phyloP scores from a whole-genome alignment of 2,113 vertebrate genomes.

The Paradisaea rubra region DNA sequence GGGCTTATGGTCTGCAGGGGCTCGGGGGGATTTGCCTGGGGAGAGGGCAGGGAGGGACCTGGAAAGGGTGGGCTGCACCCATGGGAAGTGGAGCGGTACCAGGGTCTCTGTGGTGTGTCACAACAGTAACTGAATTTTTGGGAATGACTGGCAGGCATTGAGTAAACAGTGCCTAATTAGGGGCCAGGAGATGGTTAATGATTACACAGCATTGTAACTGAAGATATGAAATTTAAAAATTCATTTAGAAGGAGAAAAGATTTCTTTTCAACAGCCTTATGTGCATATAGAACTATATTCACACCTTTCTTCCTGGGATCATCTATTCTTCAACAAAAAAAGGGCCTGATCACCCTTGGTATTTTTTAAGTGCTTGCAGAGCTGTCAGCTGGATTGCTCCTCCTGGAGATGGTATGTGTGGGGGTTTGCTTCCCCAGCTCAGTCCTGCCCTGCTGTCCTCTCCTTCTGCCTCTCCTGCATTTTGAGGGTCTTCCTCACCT shows the following conservation, averaged over 20 bases:
- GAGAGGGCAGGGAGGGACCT: neutral
- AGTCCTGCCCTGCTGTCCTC: neutral
- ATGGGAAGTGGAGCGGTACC: accelerated
- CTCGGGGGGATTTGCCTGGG: neutral
- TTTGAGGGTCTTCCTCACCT: neutral
- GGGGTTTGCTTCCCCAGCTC: neutral
- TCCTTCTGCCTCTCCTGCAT: neutral
- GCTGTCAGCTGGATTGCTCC: neutral
- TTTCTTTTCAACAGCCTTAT: neutral
- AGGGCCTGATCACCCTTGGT: neutral
- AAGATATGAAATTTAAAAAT: neutral
- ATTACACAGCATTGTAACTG: accelerated
- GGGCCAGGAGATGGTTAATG: neutral
- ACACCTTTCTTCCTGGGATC: neutral
- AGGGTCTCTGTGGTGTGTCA: neutral
- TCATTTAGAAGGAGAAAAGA: neutral
- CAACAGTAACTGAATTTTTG: neutral
- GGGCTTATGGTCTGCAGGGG: accelerated
- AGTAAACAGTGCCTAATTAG: neutral
- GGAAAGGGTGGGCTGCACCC: neutral
- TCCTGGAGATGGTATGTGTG: neutral
- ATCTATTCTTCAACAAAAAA: neutral
- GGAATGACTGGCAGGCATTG: neutral
- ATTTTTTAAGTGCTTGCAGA: neutral
- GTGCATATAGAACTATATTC: neutral